Percentiles rank a stretch among this genome's conserved stretches.
phyloP scores from a whole-genome alignment of 2,797 vertebrate genomes.

The Labeo calbasu region DNA sequence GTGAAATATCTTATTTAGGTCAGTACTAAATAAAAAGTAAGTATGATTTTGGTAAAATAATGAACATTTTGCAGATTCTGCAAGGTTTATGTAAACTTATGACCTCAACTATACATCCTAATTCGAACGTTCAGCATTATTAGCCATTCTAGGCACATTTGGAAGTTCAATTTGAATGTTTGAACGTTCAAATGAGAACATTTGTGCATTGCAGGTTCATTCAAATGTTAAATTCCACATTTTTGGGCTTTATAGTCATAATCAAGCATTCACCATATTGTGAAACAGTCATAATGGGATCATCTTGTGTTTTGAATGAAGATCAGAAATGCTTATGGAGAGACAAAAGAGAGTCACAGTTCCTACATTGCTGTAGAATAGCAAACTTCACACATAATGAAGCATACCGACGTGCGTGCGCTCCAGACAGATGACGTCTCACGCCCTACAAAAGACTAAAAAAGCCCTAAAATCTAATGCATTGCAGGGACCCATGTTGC shows the following conservation, averaged over 20 bases:
- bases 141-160: not conserved
- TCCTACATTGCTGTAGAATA: conserved; percentile 11
- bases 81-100: too few relatives aligned
- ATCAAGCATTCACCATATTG: not conserved
- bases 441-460: conserved; percentile 19
- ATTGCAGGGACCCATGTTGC: conserved; percentile 38
- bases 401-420: conserved; percentile 20
- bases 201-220: not conserved
- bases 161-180: not conserved
- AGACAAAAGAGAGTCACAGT: not conserved
- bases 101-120: too few relatives aligned
- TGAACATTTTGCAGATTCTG: too few relatives aligned
- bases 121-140: not conserved
- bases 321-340: not conserved
- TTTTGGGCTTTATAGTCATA: not conserved
- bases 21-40: too few relatives aligned
- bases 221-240: not conserved
- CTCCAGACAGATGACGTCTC: conserved; percentile 40
- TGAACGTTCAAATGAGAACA: not conserved
- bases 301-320: conserved; percentile 1
- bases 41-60: too few relatives aligned
- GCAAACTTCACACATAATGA: conserved; percentile 54
- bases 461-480: conserved; percentile 36
- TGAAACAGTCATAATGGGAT: not conserved
- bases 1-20: too few relatives aligned